Evolutionary conservation across 2,888 invertebrate species (phyloP).

Genomic region (Polydrusus cervinus): DNA sequence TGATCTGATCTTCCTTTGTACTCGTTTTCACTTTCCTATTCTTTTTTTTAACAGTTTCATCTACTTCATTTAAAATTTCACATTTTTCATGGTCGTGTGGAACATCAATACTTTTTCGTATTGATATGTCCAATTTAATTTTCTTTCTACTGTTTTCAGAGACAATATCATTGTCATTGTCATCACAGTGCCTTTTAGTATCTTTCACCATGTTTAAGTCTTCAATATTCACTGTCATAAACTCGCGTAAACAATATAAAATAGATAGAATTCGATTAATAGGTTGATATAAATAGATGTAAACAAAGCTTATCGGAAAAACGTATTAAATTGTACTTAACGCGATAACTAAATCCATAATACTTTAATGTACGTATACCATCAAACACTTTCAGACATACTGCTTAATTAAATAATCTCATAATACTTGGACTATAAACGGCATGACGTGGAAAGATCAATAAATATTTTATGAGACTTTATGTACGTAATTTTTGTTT

Average conservation of each 20-base stretch:
- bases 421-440: slow-evolving; percentile 8
- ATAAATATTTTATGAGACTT: background rate
- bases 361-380: background rate
- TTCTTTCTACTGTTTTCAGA: background rate
- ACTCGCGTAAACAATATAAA: background rate
- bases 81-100: background rate
- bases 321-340: slow-evolving; percentile 4
- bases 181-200: background rate
- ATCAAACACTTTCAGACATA: background rate
- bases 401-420: slow-evolving; percentile 8
- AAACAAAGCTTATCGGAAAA: slow-evolving; percentile 1
- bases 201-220: background rate
- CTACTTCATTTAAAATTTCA: background rate
- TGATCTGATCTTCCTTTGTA: background rate
- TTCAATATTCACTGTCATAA: background rate
- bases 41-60: background rate
- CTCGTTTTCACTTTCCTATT: background rate
- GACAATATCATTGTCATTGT: background rate
- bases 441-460: background rate
- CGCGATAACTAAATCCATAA: background rate
- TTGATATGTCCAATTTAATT: background rate
- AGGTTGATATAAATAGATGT: slow-evolving; percentile 1
- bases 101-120: background rate
- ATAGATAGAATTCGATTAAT: background rate
- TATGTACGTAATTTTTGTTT: no score